phyloP scores from a whole-genome alignment of 2,113 vertebrate species.

The Labeo catla region DNA sequence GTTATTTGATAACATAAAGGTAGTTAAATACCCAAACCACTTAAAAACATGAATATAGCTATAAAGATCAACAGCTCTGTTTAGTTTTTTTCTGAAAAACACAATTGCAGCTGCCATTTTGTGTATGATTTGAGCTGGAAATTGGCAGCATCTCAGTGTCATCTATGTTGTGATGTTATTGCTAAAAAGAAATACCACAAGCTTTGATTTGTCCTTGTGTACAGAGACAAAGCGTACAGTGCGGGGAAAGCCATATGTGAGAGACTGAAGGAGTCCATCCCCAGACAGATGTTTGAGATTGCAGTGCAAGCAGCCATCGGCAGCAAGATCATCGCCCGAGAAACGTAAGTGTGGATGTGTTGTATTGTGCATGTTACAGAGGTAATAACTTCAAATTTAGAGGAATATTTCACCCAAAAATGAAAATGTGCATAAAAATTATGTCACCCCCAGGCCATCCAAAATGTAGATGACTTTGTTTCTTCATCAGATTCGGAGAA shows the following conservation, averaged over 20 bases:
- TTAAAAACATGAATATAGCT: neutral
- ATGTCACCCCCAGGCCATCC: too few relatives aligned
- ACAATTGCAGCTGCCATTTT: too few relatives aligned
- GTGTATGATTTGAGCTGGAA: too few relatives aligned
- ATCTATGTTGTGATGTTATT: neutral
- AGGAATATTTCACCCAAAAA: too few relatives aligned
- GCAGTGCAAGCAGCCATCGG: slow-evolving; percentile 91
- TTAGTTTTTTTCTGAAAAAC: too few relatives aligned
- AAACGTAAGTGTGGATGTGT: slow-evolving; percentile 83
- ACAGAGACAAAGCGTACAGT: slow-evolving; percentile 84
- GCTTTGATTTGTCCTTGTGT: slow-evolving; percentile 12
- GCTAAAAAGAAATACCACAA: neutral
- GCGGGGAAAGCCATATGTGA: slow-evolving; percentile 90
- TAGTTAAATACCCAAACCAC: neutral
- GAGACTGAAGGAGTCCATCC: slow-evolving; percentile 88
- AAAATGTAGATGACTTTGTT: too few relatives aligned
- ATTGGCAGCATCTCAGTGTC: neutral
- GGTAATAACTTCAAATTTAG: neutral
- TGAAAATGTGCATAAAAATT: too few relatives aligned
- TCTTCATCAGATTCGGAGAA: too few relatives aligned
- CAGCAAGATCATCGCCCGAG: slow-evolving; percentile 91
- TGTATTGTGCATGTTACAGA: neutral
- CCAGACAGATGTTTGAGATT: slow-evolving; percentile 95
- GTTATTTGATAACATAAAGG: neutral
- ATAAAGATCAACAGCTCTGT: neutral